Base-by-base conservation (phyloP, 2,888 invertebrate species). In the Amorpha juglandis region DNA sequence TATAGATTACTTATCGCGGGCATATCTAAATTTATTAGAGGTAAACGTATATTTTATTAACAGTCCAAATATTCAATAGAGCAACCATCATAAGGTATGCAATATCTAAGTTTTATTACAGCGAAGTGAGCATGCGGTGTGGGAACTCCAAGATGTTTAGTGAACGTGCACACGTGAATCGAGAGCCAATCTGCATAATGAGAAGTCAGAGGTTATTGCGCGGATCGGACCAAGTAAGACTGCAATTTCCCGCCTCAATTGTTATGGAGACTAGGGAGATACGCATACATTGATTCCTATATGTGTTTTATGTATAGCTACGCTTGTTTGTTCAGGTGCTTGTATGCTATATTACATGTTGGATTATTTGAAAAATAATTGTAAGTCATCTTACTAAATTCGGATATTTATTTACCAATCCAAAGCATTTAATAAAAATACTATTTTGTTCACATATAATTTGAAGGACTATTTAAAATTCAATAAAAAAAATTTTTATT, bases 151-250 rank as follows among this genome's bases (percentile, higher is more conserved):
- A 65, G 62, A 86, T 82, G 84, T 83, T 84, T 85, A 87, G 86
- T 84, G 80, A 85, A 84, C 78, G 74, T 84, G 83, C 89, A 87
- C 80, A 83, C 81, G 83, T 79, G 86, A 81, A 83, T 78, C 80
- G 84, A 78, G 79, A 73, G 80, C 87, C 85, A 89, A 91, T 92
- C 87, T 92, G 85, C 92, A 91, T 92, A 92, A 92, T 91, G 86
- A 90, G 86, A 83, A 86, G 87, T 84, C 87, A 77, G 83, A 79
- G 87, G 88, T 88, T 91, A 91, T 90, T 85, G 89, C 86, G 83
- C 82, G 84, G 80, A 86, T 83, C 87, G 86, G 58, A 58, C 58
- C 58, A 85, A 81, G 84, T 85, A 80, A 82, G 82, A 81, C 82
- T 83, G 87, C 90, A 88, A 91, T 90, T 90, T 90, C 87, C 84